Evolutionary conservation across 2,888 invertebrate species (phyloP), one percentile per base, ranked within the genome.

Genomic region (Coenonympha glycerion): DNA sequence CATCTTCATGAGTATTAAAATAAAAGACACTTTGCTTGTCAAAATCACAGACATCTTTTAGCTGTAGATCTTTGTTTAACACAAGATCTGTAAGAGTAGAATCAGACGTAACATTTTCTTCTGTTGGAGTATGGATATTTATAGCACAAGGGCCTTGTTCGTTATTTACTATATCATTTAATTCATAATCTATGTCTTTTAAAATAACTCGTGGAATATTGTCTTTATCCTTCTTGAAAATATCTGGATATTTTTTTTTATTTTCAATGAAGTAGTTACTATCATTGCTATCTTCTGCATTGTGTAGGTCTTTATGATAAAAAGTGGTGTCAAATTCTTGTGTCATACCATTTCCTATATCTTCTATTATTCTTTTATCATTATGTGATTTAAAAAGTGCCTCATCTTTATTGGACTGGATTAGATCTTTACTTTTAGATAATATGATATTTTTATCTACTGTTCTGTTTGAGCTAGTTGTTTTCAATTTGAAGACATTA

Each of bases 331-430:
- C 18, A 45, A 45, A 79, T 56, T 82, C 82, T 53, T 80, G 71
- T 3, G 73, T 73, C 6, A 76, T 68, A 9, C 72, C 76, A 49
- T 55, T 60, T 19, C 71, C 57, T 2, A 45, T 48, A 22, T 69
- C 56, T 9, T 22, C 24, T 15, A 9, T 8, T 15, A 3, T 39
- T 15, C 8, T 15, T 24, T n/a, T 22, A 39, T 39, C 22, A n/a
- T n/a, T n/a, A n/a, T n/a, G n/a, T n/a, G n/a, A n/a, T n/a, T n/a
- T n/a, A n/a, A n/a, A n/a, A n/a, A n/a, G n/a, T n/a, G n/a, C n/a
- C n/a, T n/a, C n/a, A n/a, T n/a, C n/a, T n/a, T n/a, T n/a, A n/a
- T n/a, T n/a, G n/a, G n/a, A n/a, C n/a, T n/a, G n/a, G n/a, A n/a
- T n/a, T n/a, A n/a, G n/a, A n/a, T n/a, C n/a, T n/a, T n/a, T n/a